These are phyloP conservation scores for Meganola albula DNA, from an alignment of 2,888 invertebrate genomes.

Conservation along the genomic window DNA sequence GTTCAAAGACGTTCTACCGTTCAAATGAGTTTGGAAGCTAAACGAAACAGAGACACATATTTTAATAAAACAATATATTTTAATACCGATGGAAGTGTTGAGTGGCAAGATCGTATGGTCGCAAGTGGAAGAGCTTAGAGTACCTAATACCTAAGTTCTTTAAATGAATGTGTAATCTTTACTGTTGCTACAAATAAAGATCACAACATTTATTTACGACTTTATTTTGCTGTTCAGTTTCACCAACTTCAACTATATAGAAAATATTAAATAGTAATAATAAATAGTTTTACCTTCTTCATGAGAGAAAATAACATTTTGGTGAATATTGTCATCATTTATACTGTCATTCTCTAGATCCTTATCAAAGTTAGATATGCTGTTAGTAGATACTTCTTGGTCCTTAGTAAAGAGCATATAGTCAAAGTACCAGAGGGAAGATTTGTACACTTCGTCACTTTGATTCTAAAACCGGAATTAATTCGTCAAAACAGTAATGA, in stretches of 20 bases:
- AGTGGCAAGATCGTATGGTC: constrained; percentile 6
- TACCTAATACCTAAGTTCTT: neutral
- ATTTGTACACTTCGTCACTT: constrained; percentile 3
- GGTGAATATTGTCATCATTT: constrained; percentile 1
- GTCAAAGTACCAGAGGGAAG: constrained; percentile 4
- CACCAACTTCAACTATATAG: constrained; percentile 1
- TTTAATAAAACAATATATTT: constrained; percentile 5
- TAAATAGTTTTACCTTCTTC: neutral
- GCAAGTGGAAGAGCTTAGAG: constrained; percentile 1
- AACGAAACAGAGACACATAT: constrained; percentile 5
- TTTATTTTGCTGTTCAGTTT: neutral
- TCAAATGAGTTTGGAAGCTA: constrained; percentile 5
- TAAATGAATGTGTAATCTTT: neutral
- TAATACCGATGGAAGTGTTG: constrained; percentile 6
- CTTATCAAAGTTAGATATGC: constrained; percentile 1
- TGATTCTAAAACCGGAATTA: too few relatives aligned
- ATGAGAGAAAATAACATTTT: constrained; percentile 2
- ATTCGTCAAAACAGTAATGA: too few relatives aligned
- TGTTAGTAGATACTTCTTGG: constrained; percentile 3
- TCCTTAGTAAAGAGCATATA: constrained; percentile 3
- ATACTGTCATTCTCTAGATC: constrained; percentile 4
- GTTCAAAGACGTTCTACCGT: constrained; percentile 3
- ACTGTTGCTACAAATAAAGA: neutral
- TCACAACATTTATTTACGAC: neutral
- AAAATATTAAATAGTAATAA: too few relatives aligned